Percentiles rank a stretch among this genome's conserved stretches.
Evolutionary conservation across 2,888 invertebrate species (phyloP).

Genomic region (Cynaeus angustus): DNA sequence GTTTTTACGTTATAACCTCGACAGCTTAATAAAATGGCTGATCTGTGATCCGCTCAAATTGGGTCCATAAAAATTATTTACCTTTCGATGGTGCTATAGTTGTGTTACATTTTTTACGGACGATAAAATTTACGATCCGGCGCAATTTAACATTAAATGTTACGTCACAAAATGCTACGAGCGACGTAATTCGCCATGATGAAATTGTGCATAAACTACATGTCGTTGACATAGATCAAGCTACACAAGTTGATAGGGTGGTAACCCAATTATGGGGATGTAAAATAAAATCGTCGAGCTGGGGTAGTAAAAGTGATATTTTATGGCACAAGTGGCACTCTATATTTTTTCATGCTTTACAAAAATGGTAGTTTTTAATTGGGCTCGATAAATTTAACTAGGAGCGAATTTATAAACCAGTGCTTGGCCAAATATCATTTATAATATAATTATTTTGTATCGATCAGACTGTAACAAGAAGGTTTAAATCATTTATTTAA

Average conservation of each 20-base stretch:
- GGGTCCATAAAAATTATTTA: constrained; percentile 27
- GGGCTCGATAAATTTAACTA: too few relatives aligned
- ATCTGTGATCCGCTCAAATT: constrained; percentile 7
- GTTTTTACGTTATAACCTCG: constrained; percentile 10
- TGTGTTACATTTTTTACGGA: constrained; percentile 35
- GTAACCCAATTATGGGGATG: constrained; percentile 49
- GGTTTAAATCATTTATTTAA: too few relatives aligned
- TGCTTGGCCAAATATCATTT: too few relatives aligned
- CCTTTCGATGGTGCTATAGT: constrained; percentile 29
- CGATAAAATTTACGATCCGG: constrained; percentile 36
- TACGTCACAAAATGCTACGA: constrained; percentile 36
- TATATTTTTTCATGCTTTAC: neutral
- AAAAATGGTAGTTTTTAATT: neutral
- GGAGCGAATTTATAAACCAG: too few relatives aligned
- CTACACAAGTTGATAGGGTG: constrained; percentile 47
- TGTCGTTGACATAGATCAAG: constrained; percentile 50
- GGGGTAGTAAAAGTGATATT: constrained; percentile 27
- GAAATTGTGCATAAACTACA: constrained; percentile 50
- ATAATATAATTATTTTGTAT: too few relatives aligned
- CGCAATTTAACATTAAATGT: constrained; percentile 38
- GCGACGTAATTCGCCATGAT: constrained; percentile 39
- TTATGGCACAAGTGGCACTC: constrained; percentile 9
- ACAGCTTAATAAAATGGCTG: constrained; percentile 14
- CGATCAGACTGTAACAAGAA: too few relatives aligned
- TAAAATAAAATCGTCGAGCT: constrained; percentile 35